A percentile compares a stretch with the other conserved stretches of the same genome.
Evolutionary conservation across 2,888 invertebrate genomes (phyloP).

Genomic region (Protodeltote pygarga): DNA sequence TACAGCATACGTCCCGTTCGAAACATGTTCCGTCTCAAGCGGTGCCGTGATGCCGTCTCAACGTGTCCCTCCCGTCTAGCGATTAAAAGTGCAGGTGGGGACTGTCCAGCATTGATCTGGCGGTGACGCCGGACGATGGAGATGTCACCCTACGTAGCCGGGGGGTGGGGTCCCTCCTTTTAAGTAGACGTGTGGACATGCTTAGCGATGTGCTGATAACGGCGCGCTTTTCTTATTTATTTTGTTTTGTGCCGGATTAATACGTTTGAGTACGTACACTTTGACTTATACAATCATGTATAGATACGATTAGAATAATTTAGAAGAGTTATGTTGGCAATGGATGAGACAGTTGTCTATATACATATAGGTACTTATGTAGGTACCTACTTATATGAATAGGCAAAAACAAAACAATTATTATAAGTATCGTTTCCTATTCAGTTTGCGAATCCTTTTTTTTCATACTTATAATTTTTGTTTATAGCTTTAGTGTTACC

Average conservation of each 20-base stretch:
- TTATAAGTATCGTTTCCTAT: too few relatives aligned
- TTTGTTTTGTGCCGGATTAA: slow-evolving; percentile 45
- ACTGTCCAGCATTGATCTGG: slow-evolving; percentile 84
- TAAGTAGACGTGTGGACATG: slow-evolving; percentile 75
- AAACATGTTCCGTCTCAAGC: slow-evolving; percentile 41
- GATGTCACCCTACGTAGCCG: slow-evolving; percentile 57
- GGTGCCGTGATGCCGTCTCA: slow-evolving; percentile 41
- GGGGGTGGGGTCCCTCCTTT: slow-evolving; percentile 44
- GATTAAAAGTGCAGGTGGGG: slow-evolving; percentile 86
- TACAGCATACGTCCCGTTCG: slow-evolving; percentile 32
- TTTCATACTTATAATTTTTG: too few relatives aligned
- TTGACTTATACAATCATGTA: too few relatives aligned
- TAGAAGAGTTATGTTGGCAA: too few relatives aligned
- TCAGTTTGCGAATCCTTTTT: too few relatives aligned
- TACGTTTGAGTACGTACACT: slow-evolving; percentile 33
- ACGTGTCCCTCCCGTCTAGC: slow-evolving; percentile 51
- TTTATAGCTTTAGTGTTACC: too few relatives aligned
- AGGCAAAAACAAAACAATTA: too few relatives aligned
- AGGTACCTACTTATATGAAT: too few relatives aligned
- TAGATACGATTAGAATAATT: too few relatives aligned
- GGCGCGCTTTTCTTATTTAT: slow-evolving; percentile 63
- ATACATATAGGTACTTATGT: too few relatives aligned
- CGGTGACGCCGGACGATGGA: slow-evolving; percentile 77
- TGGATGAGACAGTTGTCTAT: too few relatives aligned
- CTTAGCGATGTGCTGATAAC: slow-evolving; percentile 81